Percentiles rank a stretch among this genome's conserved stretches.
These are phyloP conservation scores for Fregetta grallaria DNA, from an alignment of 2,113 vertebrate genomes.

Conservation along the genomic window DNA sequence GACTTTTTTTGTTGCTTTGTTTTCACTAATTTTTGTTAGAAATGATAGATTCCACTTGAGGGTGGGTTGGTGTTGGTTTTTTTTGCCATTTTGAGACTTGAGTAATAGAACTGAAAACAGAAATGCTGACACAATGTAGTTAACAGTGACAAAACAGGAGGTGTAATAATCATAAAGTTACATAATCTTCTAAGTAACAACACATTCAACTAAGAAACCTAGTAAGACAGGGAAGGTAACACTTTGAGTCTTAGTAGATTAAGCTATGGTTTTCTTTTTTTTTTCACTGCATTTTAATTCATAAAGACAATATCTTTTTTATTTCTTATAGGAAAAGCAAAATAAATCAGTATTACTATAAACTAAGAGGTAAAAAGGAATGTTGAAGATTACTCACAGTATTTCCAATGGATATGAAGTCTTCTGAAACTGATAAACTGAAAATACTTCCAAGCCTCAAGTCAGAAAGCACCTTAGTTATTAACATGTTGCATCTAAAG, in stretches of 20 bases:
- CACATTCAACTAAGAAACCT: not conserved
- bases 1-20: not conserved
- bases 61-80: not conserved
- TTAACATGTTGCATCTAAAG: not conserved
- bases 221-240: not conserved
- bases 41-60: not conserved
- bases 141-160: not conserved
- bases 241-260: not conserved
- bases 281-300: not conserved
- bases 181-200: not conserved
- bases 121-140: not conserved
- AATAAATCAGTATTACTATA: not conserved
- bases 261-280: not conserved
- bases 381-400: not conserved
- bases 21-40: not conserved
- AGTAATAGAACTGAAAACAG: not conserved
- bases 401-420: not conserved
- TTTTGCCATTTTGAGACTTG: not conserved
- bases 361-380: not conserved
- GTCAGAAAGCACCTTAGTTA: not conserved
- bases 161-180: not conserved
- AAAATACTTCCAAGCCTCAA: not conserved
- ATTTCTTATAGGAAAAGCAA: not conserved
- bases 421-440: not conserved
- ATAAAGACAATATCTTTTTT: not conserved